phyloP scores from a whole-genome alignment of 2,797 vertebrate genomes.

The Picus viridis region DNA sequence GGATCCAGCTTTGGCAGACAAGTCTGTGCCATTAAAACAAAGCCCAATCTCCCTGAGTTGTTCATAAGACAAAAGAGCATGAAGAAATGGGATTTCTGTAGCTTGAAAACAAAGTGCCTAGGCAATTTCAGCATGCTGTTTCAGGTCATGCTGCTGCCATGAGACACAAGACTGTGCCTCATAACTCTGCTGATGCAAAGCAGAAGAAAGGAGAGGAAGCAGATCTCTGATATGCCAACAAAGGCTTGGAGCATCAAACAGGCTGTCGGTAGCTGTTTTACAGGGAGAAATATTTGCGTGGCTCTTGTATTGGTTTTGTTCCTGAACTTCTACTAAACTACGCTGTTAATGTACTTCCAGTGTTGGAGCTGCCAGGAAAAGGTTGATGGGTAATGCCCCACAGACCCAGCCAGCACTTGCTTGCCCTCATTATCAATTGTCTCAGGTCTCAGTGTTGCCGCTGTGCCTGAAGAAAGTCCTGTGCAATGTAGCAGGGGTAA shows the following conservation, averaged over 20 bases:
- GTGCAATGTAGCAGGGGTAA: background rate
- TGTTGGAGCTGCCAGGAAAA: background rate
- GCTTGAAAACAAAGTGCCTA: background rate
- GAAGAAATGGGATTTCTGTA: background rate
- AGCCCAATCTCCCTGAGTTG: background rate
- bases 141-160: background rate
- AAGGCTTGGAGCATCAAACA: background rate
- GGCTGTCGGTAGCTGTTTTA: background rate
- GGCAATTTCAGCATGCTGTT: background rate
- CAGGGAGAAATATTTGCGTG: background rate
- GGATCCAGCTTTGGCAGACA: background rate
- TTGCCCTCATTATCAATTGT: background rate
- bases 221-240: background rate
- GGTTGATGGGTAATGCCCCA: background rate
- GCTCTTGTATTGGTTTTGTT: background rate
- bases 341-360: background rate
- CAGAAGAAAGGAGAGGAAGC: constrained; percentile 15
- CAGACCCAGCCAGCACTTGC: background rate
- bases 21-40: background rate
- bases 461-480: constrained; percentile 1
- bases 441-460: background rate
- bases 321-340: background rate
- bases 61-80: background rate
- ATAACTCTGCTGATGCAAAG: background rate
- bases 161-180: background rate